These are phyloP conservation scores for Acanthisitta chloris DNA, from an alignment of 2,113 vertebrate genomes.

Conservation along the genomic window DNA sequence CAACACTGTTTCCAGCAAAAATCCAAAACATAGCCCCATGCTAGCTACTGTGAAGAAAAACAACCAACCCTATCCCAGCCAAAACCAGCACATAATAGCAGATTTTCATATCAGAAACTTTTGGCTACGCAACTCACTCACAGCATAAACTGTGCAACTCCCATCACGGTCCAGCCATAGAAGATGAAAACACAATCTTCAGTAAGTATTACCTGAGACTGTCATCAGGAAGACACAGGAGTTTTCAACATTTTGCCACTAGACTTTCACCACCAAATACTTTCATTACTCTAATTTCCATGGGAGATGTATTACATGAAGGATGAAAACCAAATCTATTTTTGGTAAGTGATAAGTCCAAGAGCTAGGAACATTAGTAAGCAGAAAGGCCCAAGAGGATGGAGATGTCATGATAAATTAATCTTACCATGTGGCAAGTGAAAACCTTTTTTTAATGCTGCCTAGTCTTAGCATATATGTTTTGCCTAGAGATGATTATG, in stretches of 20 bases:
- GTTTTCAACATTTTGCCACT: not conserved
- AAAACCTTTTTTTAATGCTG: not conserved
- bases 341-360: not conserved
- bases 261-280: not conserved
- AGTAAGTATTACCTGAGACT: not conserved
- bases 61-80: not conserved
- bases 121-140: not conserved
- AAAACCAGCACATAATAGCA: not conserved
- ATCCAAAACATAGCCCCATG: not conserved
- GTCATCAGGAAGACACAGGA: not conserved
- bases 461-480: not conserved
- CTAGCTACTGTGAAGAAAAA: not conserved
- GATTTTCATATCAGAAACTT: not conserved
- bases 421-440: not conserved
- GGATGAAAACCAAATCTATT: not conserved
- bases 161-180: not conserved
- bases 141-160: not conserved
- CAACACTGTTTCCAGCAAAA: not conserved
- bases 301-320: not conserved
- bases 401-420: not conserved
- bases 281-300: not conserved
- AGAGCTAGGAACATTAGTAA: not conserved
- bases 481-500: not conserved
- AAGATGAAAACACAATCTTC: not conserved
- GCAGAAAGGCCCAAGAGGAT: not conserved